Percentiles rank a stretch among this genome's conserved stretches.
Conservation (phyloP, 2,113 vertebrate species). For the Syngnathus scovelli region DNA sequence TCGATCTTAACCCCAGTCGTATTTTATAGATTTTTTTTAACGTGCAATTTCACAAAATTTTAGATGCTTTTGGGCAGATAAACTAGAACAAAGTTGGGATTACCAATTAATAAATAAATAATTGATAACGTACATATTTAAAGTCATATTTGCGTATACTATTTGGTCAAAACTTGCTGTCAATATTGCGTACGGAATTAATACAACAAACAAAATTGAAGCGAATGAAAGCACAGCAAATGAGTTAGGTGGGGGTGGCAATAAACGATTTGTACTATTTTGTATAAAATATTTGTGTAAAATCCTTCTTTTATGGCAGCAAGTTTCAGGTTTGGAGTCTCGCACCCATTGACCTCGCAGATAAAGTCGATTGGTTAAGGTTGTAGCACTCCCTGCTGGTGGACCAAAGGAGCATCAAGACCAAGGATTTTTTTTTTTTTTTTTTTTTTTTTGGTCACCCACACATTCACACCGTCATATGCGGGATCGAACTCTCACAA, state of each 20-base stretch:
- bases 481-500: too few relatives aligned
- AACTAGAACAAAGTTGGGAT: too few relatives aligned
- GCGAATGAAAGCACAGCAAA: background rate
- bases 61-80: too few relatives aligned
- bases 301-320: constrained; percentile 25
- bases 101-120: background rate
- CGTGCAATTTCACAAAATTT: too few relatives aligned
- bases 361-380: constrained; percentile 7
- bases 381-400: constrained; percentile 44
- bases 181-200: background rate
- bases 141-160: too few relatives aligned
- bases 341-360: constrained; percentile 9
- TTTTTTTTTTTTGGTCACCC: too few relatives aligned
- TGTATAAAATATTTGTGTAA: constrained; percentile 23
- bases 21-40: too few relatives aligned
- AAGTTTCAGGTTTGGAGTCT: constrained; percentile 26
- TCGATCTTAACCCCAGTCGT: too few relatives aligned
- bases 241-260: background rate
- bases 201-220: background rate
- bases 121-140: background rate
- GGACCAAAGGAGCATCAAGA: too few relatives aligned
- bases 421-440: too few relatives aligned
- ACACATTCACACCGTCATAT: too few relatives aligned
- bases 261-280: background rate
- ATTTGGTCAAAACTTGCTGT: background rate